Percentiles rank a stretch among this genome's conserved stretches.
These are phyloP conservation scores for Ectemnius cavifrons DNA, from an alignment of 2,888 invertebrate species.

Conservation along the genomic window DNA sequence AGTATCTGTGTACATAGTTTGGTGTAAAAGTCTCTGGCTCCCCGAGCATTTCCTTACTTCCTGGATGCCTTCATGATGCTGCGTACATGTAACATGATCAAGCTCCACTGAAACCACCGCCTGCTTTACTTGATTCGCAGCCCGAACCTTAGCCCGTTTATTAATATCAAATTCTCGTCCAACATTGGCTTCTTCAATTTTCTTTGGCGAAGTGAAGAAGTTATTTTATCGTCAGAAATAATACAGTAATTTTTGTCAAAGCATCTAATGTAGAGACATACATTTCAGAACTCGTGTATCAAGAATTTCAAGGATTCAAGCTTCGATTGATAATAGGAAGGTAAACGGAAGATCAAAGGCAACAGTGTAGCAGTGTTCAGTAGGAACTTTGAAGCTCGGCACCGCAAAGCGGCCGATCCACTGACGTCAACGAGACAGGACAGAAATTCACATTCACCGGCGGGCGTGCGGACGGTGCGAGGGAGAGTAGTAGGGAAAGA, in stretches of 20 bases:
- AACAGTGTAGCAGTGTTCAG: conserved; percentile 39
- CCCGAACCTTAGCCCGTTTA: neutral
- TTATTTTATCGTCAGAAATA: too few relatives aligned
- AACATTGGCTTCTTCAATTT: neutral
- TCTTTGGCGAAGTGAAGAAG: too few relatives aligned
- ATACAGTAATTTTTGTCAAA: neutral
- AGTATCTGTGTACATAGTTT: neutral
- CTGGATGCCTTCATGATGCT: conserved; percentile 12
- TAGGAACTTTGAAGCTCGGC: conserved; percentile 57
- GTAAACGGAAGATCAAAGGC: conserved; percentile 29
- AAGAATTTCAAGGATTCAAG: too few relatives aligned
- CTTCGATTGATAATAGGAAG: too few relatives aligned
- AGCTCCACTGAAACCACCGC: conserved; percentile 19
- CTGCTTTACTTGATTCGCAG: conserved; percentile 12
- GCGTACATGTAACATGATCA: conserved; percentile 25
- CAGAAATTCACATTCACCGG: conserved; percentile 54
- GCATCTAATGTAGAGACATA: neutral
- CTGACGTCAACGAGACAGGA: conserved; percentile 52
- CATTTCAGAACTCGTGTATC: too few relatives aligned
- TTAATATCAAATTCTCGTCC: neutral
- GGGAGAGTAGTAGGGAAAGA: neutral
- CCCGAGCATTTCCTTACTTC: conserved; percentile 9
- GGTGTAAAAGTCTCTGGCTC: neutral
- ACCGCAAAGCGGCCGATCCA: conserved; percentile 41
- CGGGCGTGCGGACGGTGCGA: conserved; percentile 36